Base-by-base conservation (phyloP, 2,113 vertebrate species). In the Chauna torquata region DNA sequence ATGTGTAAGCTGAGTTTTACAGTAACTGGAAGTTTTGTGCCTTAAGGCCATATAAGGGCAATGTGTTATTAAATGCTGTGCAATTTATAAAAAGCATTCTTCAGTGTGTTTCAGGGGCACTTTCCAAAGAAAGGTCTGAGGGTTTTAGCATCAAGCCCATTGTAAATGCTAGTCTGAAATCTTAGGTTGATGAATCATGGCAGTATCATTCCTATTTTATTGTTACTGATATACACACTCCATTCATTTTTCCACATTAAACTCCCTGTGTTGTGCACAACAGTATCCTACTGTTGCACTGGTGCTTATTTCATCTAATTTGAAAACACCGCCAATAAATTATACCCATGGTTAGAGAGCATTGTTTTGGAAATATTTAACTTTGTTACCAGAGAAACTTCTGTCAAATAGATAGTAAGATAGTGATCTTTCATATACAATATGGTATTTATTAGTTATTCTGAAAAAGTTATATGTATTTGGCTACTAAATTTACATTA, bases 341-440 rank as follows among this genome's bases (percentile, higher is more conserved):
- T 87, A 80, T 54, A 82, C 64, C 94, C 71, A 0, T 62, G 55
- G 95, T 94, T 92, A 88, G 94, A 96, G 78, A 83, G 90, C 59
- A 49, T 76, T 96, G 96, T 97, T 97, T 96, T 96, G 97, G 95
- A 98, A 97, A 91, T 91, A 91, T 94, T 82, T 95, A 92, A 96
- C 95, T 96, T 69, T 65, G 92, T 98, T 97, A 88, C 93, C 94
- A 93, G 83, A 92, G 97, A 98, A 97, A 97, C 92, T 91, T 76
- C 83, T 27, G 5, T 94, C 12, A 3, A 52, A 54, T 58, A 42
- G 84, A 83, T 76, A 34, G 89, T 50, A 70, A 82, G 95, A 95
- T 92, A 94, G 76, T 12, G 58, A 94, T 85, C 86, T 85, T 69
- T 81, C 74, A 6, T 82, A 68, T 77, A 24, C 79, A 59, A 15